Base-by-base conservation (phyloP, 2,113 vertebrate species). In the Rhodinocichla rosea region DNA sequence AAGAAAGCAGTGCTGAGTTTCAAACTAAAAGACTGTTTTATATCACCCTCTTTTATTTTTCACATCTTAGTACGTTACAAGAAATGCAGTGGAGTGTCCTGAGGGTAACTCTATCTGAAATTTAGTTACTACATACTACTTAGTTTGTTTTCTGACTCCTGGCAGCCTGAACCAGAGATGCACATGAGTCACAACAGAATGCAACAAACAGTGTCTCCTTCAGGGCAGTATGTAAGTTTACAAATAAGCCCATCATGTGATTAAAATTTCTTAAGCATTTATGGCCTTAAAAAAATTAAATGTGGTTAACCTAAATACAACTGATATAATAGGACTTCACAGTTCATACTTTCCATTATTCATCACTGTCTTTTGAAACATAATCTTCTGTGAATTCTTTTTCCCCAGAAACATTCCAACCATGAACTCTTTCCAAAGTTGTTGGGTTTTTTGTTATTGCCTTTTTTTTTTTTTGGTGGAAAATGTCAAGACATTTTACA, bases 291-390 rank as follows among this genome's bases (percentile, higher is more conserved):
- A 90, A 93, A 82, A 70, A 64, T 79, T 83, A 87, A 76, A 79
- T 82, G 77, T 93, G 80, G 93, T 75, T 94, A 94, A 84, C 83
- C 64, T 90, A 92, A 95, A 86, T 79, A 76, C 65, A 93, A 64
- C 39, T 39, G 69, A 86, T 96, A 83, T 45, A 95, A 90, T 85
- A 89, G 30, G 77, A 87, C 74, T 93, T 93, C 87, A 89, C 79
- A 94, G 81, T 92, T 95, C 92, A 92, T 86, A 89, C 45, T 94
- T 97, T 95, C 91, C 90, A 89, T 95, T 94, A 92, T 89, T 94
- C 89, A 94, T 82, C 70, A 68, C 27, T 80, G 42, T 64, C 33
- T 90, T 95, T 87, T 76, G 76, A 89, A 95, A 94, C 19, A 87
- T 19, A 76, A 91, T 85, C 56, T 67, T 56, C 82, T 84, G 60